Evolutionary conservation across 2,888 invertebrate genomes (phyloP).

Genomic region (Caradrina kadenii): DNA sequence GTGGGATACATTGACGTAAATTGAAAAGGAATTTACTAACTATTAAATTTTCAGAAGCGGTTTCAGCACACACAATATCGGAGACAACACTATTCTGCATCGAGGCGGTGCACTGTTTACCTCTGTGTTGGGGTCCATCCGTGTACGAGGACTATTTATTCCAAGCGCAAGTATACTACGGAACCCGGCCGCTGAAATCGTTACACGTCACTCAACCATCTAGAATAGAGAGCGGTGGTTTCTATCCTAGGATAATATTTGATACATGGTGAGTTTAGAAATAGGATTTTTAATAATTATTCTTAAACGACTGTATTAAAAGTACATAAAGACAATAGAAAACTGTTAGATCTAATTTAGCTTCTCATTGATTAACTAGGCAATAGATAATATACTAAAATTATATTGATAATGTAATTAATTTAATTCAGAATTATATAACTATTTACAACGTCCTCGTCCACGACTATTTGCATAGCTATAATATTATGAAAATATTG

Average conservation of each 20-base stretch:
- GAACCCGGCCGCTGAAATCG: conserved; percentile 94
- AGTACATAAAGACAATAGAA: no score
- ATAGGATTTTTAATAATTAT: not conserved
- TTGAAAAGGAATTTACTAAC: no score
- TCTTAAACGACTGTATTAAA: no score
- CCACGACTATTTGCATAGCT: no score
- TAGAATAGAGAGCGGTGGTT: conserved; percentile 92
- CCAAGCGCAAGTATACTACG: conserved; percentile 96
- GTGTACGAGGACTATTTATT: conserved; percentile 94
- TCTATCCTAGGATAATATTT: conserved; percentile 96
- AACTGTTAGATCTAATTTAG: no score
- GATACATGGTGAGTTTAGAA: conserved; percentile 93
- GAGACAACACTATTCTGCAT: conserved; percentile 95
- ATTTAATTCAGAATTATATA: no score
- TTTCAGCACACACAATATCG: conserved; percentile 92
- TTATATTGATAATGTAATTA: no score
- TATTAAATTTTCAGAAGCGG: conserved; percentile 89
- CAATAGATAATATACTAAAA: no score
- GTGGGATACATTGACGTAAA: no score
- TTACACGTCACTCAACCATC: conserved; percentile 93
- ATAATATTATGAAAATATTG: no score
- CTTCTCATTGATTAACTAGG: no score
- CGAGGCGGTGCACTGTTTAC: conserved; percentile 95
- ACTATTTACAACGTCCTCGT: no score
- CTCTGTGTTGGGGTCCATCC: conserved; percentile 92